Evolutionary conservation across 2,113 vertebrate genomes (phyloP).

Genomic region (Amblyornis subalaris): DNA sequence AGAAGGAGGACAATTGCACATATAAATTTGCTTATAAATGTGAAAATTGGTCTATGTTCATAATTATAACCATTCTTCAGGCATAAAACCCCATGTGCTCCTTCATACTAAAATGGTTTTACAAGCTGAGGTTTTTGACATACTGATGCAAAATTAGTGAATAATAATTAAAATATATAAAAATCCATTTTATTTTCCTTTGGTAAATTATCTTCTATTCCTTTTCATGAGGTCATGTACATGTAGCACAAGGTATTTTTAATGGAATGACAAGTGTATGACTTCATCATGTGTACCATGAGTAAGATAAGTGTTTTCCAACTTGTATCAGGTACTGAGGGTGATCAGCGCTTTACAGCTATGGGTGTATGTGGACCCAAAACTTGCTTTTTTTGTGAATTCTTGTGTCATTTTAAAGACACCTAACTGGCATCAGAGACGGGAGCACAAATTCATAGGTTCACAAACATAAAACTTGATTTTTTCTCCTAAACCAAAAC

Average conservation of each 20-base stretch:
- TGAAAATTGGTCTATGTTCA: background rate
- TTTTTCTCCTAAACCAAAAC: background rate
- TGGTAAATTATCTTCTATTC: background rate
- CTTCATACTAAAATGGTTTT: background rate
- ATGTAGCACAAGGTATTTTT: background rate
- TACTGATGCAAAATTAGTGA: background rate
- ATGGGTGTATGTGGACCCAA: background rate
- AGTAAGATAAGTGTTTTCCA: background rate
- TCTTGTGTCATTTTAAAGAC: background rate
- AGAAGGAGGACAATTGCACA: background rate
- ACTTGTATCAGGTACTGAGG: background rate
- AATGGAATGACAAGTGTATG: background rate
- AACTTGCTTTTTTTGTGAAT: background rate
- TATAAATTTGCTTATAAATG: background rate
- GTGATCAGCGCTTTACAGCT: background rate
- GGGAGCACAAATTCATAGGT: background rate
- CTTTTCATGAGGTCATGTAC: background rate
- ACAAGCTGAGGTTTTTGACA: background rate
- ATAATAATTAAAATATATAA: background rate
- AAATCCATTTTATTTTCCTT: background rate
- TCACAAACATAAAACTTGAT: background rate
- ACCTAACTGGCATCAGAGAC: rapidly evolving
- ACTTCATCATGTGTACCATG: rapidly evolving
- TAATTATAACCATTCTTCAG: background rate
- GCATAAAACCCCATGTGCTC: background rate